Conservation (phyloP, 2,797 vertebrate species). For the Morus bassanus region DNA sequence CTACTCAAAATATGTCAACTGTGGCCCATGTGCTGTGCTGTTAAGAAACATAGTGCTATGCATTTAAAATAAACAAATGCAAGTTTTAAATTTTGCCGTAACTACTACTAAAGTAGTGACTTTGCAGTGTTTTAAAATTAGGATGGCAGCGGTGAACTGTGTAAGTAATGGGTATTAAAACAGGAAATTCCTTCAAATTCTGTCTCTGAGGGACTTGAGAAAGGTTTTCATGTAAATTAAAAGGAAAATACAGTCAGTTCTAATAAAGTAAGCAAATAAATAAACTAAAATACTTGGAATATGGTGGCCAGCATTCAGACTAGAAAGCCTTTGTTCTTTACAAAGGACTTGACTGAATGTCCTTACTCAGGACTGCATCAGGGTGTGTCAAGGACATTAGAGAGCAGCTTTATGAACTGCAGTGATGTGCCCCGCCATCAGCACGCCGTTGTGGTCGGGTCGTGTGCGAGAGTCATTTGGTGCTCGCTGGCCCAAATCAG, state of each 20-base stretch:
- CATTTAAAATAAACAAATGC: neutral
- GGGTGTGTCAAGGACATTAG: constrained; percentile 1
- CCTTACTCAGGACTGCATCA: neutral
- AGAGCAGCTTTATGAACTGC: neutral
- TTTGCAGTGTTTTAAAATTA: constrained; percentile 6
- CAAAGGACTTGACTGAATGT: neutral
- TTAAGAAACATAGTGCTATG: neutral
- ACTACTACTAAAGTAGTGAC: neutral
- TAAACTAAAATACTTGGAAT: neutral
- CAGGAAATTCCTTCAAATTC: constrained; percentile 44
- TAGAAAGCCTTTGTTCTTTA: constrained; percentile 9
- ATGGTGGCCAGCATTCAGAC: neutral
- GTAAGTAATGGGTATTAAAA: neutral
- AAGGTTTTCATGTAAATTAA: constrained; percentile 17
- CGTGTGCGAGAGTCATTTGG: neutral
- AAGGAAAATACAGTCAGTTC: constrained; percentile 5
- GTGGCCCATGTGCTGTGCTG: neutral
- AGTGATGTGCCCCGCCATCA: neutral
- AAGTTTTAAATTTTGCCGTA: neutral
- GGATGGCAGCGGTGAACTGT: neutral
- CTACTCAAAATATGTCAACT: neutral
- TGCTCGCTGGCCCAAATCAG: neutral
- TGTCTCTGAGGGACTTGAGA: neutral
- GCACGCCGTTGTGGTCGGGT: neutral
- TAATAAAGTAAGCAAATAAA: constrained; percentile 17